phyloP scores from a whole-genome alignment of 64 coral and sea anemone species.

The Porites lutea region DNA sequence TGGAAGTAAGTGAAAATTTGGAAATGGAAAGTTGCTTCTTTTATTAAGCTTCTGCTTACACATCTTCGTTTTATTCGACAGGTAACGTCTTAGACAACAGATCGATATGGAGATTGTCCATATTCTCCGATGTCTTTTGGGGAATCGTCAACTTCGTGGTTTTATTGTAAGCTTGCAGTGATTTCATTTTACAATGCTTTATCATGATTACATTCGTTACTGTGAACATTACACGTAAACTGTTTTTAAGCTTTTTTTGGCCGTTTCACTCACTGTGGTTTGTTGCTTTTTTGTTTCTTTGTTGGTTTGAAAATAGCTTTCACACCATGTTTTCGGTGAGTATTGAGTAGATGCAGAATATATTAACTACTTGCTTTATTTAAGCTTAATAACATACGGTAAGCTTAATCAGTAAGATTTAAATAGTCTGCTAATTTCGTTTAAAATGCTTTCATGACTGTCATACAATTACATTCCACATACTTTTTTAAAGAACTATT shows the following conservation, averaged over 20 bases:
- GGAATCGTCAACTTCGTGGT: slow-evolving; percentile 67
- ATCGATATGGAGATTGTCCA: slow-evolving; percentile 74
- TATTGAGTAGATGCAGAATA: slow-evolving; percentile 1
- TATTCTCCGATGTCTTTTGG: slow-evolving; percentile 74
- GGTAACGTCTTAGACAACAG: slow-evolving; percentile 73
- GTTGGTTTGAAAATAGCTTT: slow-evolving; percentile 31
- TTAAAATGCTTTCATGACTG: no score
- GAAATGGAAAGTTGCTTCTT: background rate
- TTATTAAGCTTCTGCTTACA: background rate
- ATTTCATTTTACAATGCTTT: background rate
- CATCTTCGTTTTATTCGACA: slow-evolving; percentile 15
- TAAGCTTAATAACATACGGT: no score
- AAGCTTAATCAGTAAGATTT: no score
- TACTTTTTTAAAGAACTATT: no score
- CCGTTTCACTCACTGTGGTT: background rate
- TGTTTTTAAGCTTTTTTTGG: background rate
- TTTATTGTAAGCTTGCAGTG: slow-evolving; percentile 60
- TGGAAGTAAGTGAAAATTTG: slow-evolving; percentile 42
- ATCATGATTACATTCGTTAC: no score
- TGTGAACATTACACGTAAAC: background rate
- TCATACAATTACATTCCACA: no score
- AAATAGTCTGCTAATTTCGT: no score
- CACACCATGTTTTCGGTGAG: slow-evolving; percentile 80
- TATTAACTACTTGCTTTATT: no score
- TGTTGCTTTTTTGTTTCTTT: background rate